A percentile compares a stretch with the other conserved stretches of the same genome.
phyloP scores from a whole-genome alignment of 1,140 invertebrate genomes.

The Neoseiulus cucumeris region DNA sequence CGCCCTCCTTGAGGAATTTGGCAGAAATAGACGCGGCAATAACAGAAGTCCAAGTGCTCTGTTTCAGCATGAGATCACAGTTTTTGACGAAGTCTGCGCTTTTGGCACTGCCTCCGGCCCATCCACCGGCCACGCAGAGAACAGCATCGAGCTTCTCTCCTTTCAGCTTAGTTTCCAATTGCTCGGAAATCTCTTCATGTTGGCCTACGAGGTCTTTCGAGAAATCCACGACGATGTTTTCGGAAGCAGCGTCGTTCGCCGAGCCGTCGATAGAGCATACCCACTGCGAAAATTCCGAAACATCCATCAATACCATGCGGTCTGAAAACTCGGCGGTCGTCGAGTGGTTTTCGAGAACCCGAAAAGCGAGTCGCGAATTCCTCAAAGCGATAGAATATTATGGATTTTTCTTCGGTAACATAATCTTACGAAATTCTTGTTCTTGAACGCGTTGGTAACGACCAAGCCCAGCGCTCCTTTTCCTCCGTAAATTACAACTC shows the following conservation, averaged over 20 bases:
- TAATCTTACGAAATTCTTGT: conserved; percentile 58
- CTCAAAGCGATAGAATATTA: no score
- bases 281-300: conserved; percentile 50
- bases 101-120: conserved; percentile 65
- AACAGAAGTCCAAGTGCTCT: conserved; percentile 86
- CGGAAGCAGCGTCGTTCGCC: conserved; percentile 69
- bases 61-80: conserved; percentile 81
- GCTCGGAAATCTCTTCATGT: conserved; percentile 35
- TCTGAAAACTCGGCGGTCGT: no score
- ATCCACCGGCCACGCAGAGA: conserved; percentile 96
- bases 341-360: no score
- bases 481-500: conserved; percentile 76
- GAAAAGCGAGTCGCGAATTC: no score
- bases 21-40: conserved; percentile 72
- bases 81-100: conserved; percentile 63
- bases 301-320: no score
- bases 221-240: conserved; percentile 61
- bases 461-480: conserved; percentile 73
- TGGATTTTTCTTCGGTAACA: no score
- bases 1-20: conserved; percentile 63
- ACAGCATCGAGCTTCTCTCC: conserved; percentile 68
- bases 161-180: not conserved
- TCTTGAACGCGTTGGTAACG: conserved; percentile 68
- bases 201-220: conserved; percentile 45
- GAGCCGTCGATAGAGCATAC: conserved; percentile 77